phyloP scores from a whole-genome alignment of 2,797 vertebrate genomes.

The Tympanoctomys barrerae region DNA sequence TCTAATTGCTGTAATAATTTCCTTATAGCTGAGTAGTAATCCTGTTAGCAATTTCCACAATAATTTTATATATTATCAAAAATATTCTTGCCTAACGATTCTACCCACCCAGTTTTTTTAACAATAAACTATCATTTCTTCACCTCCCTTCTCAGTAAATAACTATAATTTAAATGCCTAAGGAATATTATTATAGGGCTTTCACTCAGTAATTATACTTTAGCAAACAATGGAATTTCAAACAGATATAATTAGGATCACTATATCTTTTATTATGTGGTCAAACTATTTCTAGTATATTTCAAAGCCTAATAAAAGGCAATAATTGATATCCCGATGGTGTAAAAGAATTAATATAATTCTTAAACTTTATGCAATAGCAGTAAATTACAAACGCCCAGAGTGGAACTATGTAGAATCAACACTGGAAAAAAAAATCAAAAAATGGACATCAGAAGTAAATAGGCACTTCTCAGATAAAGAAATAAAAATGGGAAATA shows the following conservation, averaged over 20 bases:
- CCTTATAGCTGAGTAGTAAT: too few relatives aligned
- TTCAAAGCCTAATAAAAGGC: slow-evolving; percentile 44
- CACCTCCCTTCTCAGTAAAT: background rate
- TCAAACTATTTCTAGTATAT: slow-evolving; percentile 69
- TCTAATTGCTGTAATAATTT: background rate
- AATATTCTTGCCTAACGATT: slow-evolving; percentile 9
- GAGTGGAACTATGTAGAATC: background rate
- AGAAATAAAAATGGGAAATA: background rate
- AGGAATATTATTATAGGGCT: slow-evolving; percentile 38
- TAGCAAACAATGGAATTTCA: slow-evolving; percentile 55
- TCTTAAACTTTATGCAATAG: background rate
- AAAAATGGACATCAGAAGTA: background rate
- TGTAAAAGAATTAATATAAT: slow-evolving; percentile 29
- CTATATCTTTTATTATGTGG: slow-evolving; percentile 42
- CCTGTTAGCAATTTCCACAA: background rate
- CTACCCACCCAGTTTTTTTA: slow-evolving; percentile 24
- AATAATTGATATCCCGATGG: slow-evolving; percentile 48
- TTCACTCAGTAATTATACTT: slow-evolving; percentile 37
- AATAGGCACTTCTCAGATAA: background rate
- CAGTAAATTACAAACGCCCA: background rate
- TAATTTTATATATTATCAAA: background rate
- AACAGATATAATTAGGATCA: slow-evolving; percentile 56
- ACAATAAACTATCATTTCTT: slow-evolving; percentile 5
- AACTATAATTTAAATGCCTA: slow-evolving; percentile 45
- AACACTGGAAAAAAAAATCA: background rate